phyloP scores from a whole-genome alignment of 2,797 vertebrate genomes.

The Pipistrellus pipistrellus region DNA sequence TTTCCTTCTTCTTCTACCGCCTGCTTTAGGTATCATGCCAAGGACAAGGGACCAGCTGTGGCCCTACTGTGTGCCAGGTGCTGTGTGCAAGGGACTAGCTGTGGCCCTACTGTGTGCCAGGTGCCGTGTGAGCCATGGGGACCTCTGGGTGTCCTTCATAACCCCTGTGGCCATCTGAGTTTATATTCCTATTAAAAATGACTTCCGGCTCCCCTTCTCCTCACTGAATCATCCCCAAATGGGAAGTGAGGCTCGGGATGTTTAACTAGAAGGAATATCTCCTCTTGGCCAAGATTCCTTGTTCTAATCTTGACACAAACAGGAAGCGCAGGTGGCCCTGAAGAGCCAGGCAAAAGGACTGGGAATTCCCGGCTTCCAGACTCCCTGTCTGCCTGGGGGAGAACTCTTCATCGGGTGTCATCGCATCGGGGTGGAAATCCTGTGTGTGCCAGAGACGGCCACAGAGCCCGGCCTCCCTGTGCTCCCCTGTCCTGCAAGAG shows the following conservation, averaged over 20 bases:
- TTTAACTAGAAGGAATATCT: conserved; percentile 59
- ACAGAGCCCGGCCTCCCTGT: neutral
- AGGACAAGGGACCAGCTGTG: neutral
- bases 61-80: rapidly evolving
- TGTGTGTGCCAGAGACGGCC: neutral
- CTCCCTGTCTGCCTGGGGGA: neutral
- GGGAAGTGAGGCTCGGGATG: conserved; percentile 52
- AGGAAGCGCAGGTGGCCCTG: conserved; percentile 62
- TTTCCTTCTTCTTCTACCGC: neutral
- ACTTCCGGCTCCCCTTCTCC: neutral
- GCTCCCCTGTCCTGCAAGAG: neutral
- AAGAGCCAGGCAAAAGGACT: neutral
- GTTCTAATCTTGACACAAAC: conserved; percentile 46
- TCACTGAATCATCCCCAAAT: conserved; percentile 38
- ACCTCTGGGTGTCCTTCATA: neutral
- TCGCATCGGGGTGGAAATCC: neutral
- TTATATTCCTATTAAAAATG: neutral
- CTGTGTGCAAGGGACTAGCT: rapidly evolving
- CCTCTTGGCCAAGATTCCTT: conserved; percentile 55
- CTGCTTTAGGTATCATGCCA: neutral
- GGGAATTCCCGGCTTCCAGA: neutral
- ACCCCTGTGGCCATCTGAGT: neutral
- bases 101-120: neutral
- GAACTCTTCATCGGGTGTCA: neutral
- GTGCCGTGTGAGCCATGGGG: rapidly evolving